Evolutionary conservation across 2,888 invertebrate genomes (phyloP), one percentile per base, ranked within the genome.

Genomic region (Drosophila subquinaria): DNA sequence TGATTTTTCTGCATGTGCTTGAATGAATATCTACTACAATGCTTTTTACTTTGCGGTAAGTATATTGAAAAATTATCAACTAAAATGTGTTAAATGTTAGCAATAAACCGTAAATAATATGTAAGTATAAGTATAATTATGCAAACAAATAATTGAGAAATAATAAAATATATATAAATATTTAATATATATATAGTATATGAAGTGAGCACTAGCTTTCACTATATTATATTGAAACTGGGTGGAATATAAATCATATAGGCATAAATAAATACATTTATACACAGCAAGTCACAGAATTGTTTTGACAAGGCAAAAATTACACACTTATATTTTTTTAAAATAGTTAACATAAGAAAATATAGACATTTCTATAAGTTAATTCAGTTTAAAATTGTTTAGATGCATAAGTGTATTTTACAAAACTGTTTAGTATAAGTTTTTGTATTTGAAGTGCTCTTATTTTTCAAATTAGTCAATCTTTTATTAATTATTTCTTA

Each of bases 1-100:
- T 62, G 61, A 36, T 52, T 56, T 74, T 73, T 53, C 38, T 38
- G 69, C 69, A 72, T 65, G 62, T 73, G 67, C 59, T 76, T 76
- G 71, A 81, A 75, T 83, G 82, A 77, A 77, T 77, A 57, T 69
- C 77, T 84, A 86, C 81, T 79, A 86, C 83, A 65, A 63, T 63
- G 51, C 55, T 56, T 45, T 42, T n/a, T 8, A 10, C 30, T 30
- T 63, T 72, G 68, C 27, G 45, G 64, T 76, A 60, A 53, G 60
- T 69, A 66, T 42, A 50, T 70, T 56, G 40, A 59, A 77, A 68
- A 68, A 61, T 55, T 27, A n/a, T 20, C 82, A 80, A 75, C 74
- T 74, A 83, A 73, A 47, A 1, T 10, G 11, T 23, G 20, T 69
- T 55, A 42, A 71, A 55, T 52, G 66, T 60, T 74, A 83, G 73